Evolutionary conservation across 1,140 invertebrate species (phyloP).

Genomic region (Drosophila miranda): DNA sequence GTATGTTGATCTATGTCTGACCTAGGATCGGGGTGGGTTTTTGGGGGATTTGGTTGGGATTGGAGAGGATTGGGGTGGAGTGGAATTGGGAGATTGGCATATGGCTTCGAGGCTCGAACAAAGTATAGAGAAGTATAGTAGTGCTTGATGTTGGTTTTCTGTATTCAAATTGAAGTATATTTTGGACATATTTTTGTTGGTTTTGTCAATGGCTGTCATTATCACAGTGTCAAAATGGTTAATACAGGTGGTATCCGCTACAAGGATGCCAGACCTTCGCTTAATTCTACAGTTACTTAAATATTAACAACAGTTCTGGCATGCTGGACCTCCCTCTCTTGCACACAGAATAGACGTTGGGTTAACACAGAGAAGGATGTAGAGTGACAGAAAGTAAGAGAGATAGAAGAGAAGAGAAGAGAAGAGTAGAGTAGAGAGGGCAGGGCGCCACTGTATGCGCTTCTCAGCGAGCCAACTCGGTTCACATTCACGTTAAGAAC

Average conservation of each 20-base stretch:
- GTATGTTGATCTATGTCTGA: conserved; percentile 43
- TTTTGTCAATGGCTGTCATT: conserved; percentile 74
- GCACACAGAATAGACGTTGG: conserved; percentile 2
- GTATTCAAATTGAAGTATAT: conserved; percentile 51
- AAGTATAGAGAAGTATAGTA: conserved; percentile 46
- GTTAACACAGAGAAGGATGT: conserved; percentile 33
- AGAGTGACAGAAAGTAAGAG: conserved; percentile 23
- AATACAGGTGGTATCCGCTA: conserved; percentile 47
- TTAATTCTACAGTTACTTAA: conserved; percentile 48
- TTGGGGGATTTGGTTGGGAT: conserved; percentile 5
- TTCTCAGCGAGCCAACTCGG: conserved; percentile 35
- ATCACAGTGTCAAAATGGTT: conserved; percentile 75
- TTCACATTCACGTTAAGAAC: conserved; percentile 70
- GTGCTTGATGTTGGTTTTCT: conserved; percentile 29
- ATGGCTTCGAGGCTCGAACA: conserved; percentile 14
- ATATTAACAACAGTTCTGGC: conserved; percentile 62
- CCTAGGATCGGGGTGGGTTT: conserved; percentile 18
- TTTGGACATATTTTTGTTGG: conserved; percentile 48
- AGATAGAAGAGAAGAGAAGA: too few relatives aligned
- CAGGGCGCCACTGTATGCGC: conserved; percentile 14
- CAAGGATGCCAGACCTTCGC: conserved; percentile 29
- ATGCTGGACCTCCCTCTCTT: conserved; percentile 29
- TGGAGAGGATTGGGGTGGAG: conserved; percentile 1
- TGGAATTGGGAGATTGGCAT: neutral
- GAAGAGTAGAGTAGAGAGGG: conserved; percentile 12